A percentile compares a stretch with the other conserved stretches of the same genome.
Conservation (phyloP, 2,113 vertebrate species). For the Pseudois nayaur region DNA sequence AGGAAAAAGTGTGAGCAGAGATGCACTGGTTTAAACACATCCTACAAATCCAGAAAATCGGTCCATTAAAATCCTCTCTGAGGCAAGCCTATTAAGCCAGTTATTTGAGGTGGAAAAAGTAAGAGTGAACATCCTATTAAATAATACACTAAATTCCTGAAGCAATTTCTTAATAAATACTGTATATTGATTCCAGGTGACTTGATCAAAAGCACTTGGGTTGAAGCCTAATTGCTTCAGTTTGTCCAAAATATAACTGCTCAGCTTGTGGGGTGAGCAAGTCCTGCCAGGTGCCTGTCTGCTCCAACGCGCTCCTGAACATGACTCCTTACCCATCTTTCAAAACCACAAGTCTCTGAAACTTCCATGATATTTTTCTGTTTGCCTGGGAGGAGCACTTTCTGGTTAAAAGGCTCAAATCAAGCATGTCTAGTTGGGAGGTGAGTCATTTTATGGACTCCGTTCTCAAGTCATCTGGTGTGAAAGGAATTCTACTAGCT, state of each 20-base stretch:
- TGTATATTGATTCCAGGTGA: neutral
- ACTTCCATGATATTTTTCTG: neutral
- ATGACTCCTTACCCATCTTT: neutral
- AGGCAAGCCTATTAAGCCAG: neutral
- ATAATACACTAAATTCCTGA: neutral
- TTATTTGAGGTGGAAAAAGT: neutral
- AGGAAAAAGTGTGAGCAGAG: neutral
- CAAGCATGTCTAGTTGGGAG: neutral
- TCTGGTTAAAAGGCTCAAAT: neutral
- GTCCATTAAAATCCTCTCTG: neutral
- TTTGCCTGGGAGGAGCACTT: neutral
- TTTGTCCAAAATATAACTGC: neutral
- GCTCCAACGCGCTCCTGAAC: fast-evolving
- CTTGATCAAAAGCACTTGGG: neutral
- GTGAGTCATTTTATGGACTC: neutral
- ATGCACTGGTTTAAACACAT: neutral
- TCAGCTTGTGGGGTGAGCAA: no score
- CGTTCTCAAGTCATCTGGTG: neutral
- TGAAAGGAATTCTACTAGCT: neutral
- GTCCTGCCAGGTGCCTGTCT: fast-evolving
- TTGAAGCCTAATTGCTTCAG: neutral
- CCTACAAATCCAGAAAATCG: neutral
- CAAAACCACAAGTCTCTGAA: neutral
- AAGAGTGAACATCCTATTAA: neutral
- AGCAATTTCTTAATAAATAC: neutral